Base-by-base conservation (phyloP, 2,888 invertebrate species). In the Polyommatus icarus region DNA sequence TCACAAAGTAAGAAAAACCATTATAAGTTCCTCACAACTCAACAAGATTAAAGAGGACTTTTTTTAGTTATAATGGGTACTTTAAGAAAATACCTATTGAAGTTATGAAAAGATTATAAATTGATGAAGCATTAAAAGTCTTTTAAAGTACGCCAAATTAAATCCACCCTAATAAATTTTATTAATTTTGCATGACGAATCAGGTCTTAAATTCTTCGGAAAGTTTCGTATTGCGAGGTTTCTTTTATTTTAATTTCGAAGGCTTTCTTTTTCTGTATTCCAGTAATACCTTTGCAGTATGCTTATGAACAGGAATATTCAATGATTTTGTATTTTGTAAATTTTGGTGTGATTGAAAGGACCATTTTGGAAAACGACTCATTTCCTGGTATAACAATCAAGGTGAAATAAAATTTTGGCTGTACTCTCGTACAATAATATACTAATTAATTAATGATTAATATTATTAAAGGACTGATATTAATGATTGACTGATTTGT, bases 151-250 rank as follows among this genome's bases (percentile, higher is more conserved):
- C 75, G 29, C n/a, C 18, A 75, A 75, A 75, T 75, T 54, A 75
- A 75, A 75, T 75, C 54, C 54, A 75, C 75, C 75, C 18, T 54
- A 54, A 54, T 75, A 75, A 75, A 75, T 75, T 75, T 50, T 29
- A 54, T 54, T 54, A 50, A 20, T 29, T 75, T 75, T 54, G 75
- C 50, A 75, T 75, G 75, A 54, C 29, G 54, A 50, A 75, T 50
- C 75, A 75, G 50, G 7, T 54, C 50, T 75, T 50, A 75, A 54
- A 67, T 18, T 50, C 24, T 15, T 40, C 29, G 29, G 32, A 75
- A 54, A 40, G 29, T 75, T 75, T 29, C 24, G 3, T 75, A 46
- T 73, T 75, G 75, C 29, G 15, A 54, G 29, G 75, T 54, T 75
- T 75, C 75, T 29, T 75, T 75, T 50, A 75, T 75, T 73, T 54